Evolutionary conservation across 2,888 invertebrate species (phyloP).

Genomic region (Tridacna crocea): DNA sequence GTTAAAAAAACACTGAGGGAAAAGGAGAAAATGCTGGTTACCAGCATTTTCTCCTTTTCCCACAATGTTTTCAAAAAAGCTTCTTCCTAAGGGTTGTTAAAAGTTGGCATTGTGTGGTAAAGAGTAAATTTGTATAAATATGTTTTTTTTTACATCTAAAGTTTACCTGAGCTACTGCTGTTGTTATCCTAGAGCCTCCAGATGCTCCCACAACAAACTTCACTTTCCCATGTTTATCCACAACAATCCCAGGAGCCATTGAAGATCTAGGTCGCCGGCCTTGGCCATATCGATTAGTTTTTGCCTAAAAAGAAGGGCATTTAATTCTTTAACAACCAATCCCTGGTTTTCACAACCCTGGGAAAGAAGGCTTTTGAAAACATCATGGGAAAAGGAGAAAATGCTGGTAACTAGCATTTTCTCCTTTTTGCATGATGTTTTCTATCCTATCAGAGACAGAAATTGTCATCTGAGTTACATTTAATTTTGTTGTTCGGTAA

Average conservation of each 20-base stretch:
- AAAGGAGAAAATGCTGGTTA: not conserved
- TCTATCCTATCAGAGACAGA: too few species aligned
- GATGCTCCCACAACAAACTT: conserved; percentile 72
- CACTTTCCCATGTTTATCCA: conserved; percentile 68
- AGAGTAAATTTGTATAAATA: too few species aligned
- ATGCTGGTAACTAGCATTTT: too few species aligned
- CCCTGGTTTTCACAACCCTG: too few species aligned
- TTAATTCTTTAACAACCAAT: too few species aligned
- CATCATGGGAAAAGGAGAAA: too few species aligned
- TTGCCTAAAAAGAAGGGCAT: not conserved
- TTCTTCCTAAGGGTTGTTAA: too few species aligned
- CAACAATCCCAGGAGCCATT: conserved; percentile 76
- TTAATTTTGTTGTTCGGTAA: not conserved
- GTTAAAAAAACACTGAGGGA: not conserved
- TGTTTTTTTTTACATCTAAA: not conserved
- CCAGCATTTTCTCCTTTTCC: not conserved
- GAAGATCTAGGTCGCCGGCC: conserved; percentile 77
- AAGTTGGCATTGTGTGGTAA: too few species aligned
- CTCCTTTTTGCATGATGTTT: too few species aligned
- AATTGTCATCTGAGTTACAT: not conserved
- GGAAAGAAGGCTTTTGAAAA: too few species aligned
- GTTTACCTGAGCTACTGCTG: conserved; percentile 71
- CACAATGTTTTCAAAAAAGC: not conserved
- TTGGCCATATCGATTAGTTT: conserved; percentile 73
- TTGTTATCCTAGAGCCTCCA: conserved; percentile 74